phyloP scores from a whole-genome alignment of 1,140 invertebrate genomes.

The Caerostris darwini region DNA sequence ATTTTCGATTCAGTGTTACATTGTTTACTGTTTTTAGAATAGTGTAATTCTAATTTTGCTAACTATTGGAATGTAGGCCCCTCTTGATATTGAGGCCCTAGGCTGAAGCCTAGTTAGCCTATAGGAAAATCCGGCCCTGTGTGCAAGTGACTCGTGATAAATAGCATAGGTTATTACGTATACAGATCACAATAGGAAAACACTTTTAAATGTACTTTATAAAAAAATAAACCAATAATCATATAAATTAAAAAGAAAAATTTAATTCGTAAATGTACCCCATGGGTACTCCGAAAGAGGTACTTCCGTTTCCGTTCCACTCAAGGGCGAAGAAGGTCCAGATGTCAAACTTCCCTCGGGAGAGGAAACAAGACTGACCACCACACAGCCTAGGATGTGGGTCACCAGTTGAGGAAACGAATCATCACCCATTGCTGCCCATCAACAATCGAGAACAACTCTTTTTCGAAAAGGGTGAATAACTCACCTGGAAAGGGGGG shows the following conservation, averaged over 20 bases:
- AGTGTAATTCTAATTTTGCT: too few species aligned
- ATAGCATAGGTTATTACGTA: too few species aligned
- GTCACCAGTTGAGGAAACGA: constrained; percentile 32
- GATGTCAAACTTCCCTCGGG: background rate
- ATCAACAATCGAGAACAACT: background rate
- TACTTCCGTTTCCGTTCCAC: constrained; percentile 17
- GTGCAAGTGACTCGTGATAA: too few species aligned
- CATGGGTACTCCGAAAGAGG: background rate
- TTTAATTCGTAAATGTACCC: background rate
- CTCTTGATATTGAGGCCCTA: too few species aligned
- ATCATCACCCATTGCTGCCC: constrained; percentile 6
- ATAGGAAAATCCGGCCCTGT: too few species aligned
- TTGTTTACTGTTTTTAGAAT: too few species aligned
- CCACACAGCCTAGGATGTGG: constrained; percentile 9
- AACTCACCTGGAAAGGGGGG: constrained; percentile 35
- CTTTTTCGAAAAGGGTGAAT: background rate
- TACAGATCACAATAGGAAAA: too few species aligned
- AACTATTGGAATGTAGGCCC: too few species aligned
- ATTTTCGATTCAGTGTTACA: too few species aligned
- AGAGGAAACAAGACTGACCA: constrained; percentile 44
- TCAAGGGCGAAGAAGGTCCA: constrained; percentile 17
- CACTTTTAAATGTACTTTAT: too few species aligned
- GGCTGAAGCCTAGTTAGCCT: too few species aligned
- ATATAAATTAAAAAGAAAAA: too few species aligned
- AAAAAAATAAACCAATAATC: background rate